A percentile compares a stretch with the other conserved stretches of the same genome.
Evolutionary conservation across 2,888 invertebrate genomes (phyloP).

Genomic region (Tanypteryx hageni): DNA sequence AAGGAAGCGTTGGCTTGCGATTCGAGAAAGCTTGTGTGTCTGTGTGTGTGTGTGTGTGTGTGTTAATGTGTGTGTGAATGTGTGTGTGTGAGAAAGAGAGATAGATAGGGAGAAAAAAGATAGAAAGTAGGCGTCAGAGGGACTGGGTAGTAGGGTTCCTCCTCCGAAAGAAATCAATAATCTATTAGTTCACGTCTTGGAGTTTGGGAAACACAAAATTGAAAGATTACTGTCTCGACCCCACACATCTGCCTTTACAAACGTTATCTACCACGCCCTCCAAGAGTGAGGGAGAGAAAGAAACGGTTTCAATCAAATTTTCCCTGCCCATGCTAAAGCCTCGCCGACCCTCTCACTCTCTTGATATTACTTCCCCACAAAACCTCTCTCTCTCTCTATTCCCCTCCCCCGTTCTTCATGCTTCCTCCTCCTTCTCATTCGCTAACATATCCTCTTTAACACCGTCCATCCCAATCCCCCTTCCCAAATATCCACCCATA

Average conservation of each 20-base stretch:
- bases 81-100: background rate
- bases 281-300: background rate
- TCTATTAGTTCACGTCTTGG: constrained; percentile 61
- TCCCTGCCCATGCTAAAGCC: background rate
- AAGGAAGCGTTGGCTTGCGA: background rate
- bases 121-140: background rate
- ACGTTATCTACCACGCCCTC: background rate
- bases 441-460: background rate
- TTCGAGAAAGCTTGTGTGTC: background rate
- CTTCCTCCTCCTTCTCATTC: background rate
- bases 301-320: constrained; percentile 50
- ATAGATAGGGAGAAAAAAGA: background rate
- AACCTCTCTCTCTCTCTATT: background rate
- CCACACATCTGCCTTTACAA: constrained; percentile 30
- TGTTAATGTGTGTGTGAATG: background rate
- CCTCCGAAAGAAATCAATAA: constrained; percentile 38
- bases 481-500: background rate
- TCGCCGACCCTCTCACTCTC: background rate
- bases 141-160: background rate
- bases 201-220: constrained; percentile 45
- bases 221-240: constrained; percentile 45
- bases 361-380: background rate
- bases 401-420: background rate
- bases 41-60: background rate
- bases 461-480: background rate